A percentile compares a stretch with the other conserved stretches of the same genome.
These are phyloP conservation scores for Ctenochaetus hawaiiensis DNA, from an alignment of 2,797 vertebrate species.

Conservation along the genomic window DNA sequence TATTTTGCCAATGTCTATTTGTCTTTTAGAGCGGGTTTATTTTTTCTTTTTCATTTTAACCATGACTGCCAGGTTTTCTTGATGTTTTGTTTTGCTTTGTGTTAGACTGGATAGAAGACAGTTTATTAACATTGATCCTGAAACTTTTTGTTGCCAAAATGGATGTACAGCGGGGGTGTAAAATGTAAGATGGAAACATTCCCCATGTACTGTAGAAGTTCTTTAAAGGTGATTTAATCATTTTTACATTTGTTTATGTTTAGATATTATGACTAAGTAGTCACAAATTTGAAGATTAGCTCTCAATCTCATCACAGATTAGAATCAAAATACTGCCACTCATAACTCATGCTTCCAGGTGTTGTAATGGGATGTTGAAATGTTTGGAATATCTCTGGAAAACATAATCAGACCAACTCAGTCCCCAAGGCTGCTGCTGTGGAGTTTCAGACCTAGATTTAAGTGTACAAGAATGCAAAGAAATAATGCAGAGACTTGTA, in stretches of 20 bases:
- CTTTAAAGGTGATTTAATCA: constrained; percentile 52
- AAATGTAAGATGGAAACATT: constrained; percentile 51
- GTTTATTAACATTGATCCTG: constrained; percentile 72
- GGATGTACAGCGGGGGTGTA: constrained; percentile 64
- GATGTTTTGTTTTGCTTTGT: constrained; percentile 73
- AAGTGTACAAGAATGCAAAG: constrained; percentile 31
- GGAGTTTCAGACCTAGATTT: constrained; percentile 48
- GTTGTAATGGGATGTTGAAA: constrained; percentile 52
- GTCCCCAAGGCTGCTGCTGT: constrained; percentile 54
- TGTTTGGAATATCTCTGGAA: constrained; percentile 52
- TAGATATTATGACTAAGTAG: constrained; percentile 58
- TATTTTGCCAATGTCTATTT: constrained; percentile 78
- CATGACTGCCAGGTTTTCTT: constrained; percentile 80
- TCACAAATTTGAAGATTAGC: constrained; percentile 54
- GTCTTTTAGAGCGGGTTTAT: constrained; percentile 66
- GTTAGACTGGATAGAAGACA: constrained; percentile 63
- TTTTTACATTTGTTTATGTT: constrained; percentile 69
- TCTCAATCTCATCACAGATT: constrained; percentile 47
- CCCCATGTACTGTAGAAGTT: constrained; percentile 22
- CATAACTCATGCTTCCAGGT: constrained; percentile 68
- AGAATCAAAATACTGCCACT: constrained; percentile 68
- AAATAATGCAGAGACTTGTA: constrained; percentile 39
- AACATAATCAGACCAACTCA: constrained; percentile 59
- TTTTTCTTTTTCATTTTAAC: constrained; percentile 61
- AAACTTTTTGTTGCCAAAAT: constrained; percentile 80